Conservation (phyloP, 1,140 invertebrate genomes). For the Drosophila busckii region DNA sequence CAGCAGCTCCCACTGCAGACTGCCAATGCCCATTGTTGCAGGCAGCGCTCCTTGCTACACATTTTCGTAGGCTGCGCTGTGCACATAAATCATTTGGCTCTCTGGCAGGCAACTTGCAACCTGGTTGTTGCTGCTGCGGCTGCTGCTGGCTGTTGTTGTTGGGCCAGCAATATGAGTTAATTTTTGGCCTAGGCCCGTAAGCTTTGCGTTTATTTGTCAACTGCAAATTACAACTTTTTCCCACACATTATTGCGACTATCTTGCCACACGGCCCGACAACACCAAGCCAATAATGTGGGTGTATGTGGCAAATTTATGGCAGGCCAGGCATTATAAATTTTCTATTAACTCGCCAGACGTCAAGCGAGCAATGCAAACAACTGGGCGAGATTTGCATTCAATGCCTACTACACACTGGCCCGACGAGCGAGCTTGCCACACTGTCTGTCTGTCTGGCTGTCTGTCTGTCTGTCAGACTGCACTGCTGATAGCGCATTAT, state of each 20-base stretch:
- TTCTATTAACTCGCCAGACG: constrained; percentile 67
- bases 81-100: constrained; percentile 59
- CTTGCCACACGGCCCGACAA: constrained; percentile 22
- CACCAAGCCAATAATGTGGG: constrained; percentile 35
- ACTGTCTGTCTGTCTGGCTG: neutral
- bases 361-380: constrained; percentile 1
- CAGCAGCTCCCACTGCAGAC: constrained; percentile 36
- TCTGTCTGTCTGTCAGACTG: neutral
- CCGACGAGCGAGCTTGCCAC: neutral
- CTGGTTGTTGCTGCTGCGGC: constrained; percentile 4
- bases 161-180: constrained; percentile 70
- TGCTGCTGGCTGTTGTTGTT: constrained; percentile 13
- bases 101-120: constrained; percentile 13
- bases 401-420: constrained; percentile 41
- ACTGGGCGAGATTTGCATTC: constrained; percentile 59
- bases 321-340: constrained; percentile 67
- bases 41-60: constrained; percentile 30
- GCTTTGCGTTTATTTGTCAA: constrained; percentile 73
- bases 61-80: constrained; percentile 61
- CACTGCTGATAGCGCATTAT: constrained; percentile 62
- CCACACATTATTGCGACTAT: constrained; percentile 48
- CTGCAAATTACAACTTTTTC: constrained; percentile 75
- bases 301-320: constrained; percentile 65
- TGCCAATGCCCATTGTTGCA: constrained; percentile 32
- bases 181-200: constrained; percentile 42